Percentiles rank a stretch among this genome's conserved stretches.
Evolutionary conservation across 2,888 invertebrate species (phyloP).

Genomic region (Liopterus haemorrhoidalis): DNA sequence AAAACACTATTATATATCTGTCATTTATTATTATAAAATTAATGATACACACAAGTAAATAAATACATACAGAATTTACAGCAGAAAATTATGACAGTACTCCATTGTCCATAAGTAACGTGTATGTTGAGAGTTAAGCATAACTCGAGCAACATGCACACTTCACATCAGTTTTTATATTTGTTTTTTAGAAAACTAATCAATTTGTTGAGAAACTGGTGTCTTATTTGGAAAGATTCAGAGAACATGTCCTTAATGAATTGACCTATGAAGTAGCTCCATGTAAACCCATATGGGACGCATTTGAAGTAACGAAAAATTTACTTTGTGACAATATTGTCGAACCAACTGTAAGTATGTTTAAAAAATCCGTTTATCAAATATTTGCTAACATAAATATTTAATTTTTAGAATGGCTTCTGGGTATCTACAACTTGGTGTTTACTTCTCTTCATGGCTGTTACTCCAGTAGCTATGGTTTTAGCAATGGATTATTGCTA

Average conservation of each 20-base stretch:
- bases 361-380: not conserved
- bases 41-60: too few species aligned
- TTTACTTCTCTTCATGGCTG: conserved; percentile 41
- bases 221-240: conserved; percentile 62
- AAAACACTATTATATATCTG: too few species aligned
- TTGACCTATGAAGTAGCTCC: conserved; percentile 60
- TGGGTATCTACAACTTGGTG: conserved; percentile 40
- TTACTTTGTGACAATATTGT: conserved; percentile 59
- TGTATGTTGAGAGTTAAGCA: too few species aligned
- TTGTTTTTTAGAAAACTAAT: conserved; percentile 39
- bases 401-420: conserved; percentile 39
- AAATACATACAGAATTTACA: too few species aligned
- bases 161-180: conserved; percentile 8
- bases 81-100: too few species aligned
- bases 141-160: too few species aligned
- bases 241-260: conserved; percentile 58
- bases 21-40: too few species aligned
- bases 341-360: conserved; percentile 55
- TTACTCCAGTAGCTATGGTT: conserved; percentile 41
- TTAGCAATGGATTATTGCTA: conserved; percentile 11
- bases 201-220: conserved; percentile 55
- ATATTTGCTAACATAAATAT: not conserved
- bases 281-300: conserved; percentile 66
- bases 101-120: too few species aligned
- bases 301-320: conserved; percentile 59